Evolutionary conservation across 2,113 vertebrate species (phyloP), one percentile per base, ranked within the genome.

Genomic region (Eidolon helvum): DNA sequence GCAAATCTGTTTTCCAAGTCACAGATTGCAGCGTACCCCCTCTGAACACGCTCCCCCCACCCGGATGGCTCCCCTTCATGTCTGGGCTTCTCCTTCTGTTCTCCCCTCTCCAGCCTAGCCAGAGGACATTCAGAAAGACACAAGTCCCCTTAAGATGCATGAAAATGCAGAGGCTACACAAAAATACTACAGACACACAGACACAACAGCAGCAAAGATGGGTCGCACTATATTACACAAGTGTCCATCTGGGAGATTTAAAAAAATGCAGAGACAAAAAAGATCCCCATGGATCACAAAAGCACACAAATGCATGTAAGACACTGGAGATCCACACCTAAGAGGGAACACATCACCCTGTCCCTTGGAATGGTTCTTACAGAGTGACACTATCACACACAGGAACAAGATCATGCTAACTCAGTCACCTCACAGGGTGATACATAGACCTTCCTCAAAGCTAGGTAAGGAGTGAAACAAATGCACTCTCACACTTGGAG

Each of bases 1-100:
- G 75, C 91, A 96, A 95, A 96, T 97, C 97, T 97, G 98, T 97
- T 97, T 98, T 96, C 97, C 97, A 55, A 97, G 96, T 95, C 98
- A 97, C 97, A 97, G 97, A 98, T 95, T 97, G 97, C 97, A 24
- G 87, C 80, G 45, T 75, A 22, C 80, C 59, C 87, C 90, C 92
- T 57, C 71, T 87, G 88, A 2, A 10, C 48, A 9, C n/a, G 33
- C 55, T 30, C 69, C 43, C 65, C 53, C 79, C n/a, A 21, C 30
- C 65, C 65, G 33, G 28, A 21, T 21, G 10, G 85, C 97, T 94
- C 94, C 94, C 88, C 87, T 90, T 40, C 30, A 50, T 59, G 45
- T 90, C 71, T 45, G 85, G 88, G 85, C 91, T 65, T 89, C 72
- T 86, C 57, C 68, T 85, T 63, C 53, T 55, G 35, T 16, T 26